Evolutionary conservation across 2,113 vertebrate genomes (phyloP).

Genomic region (Spilogale gracilis): DNA sequence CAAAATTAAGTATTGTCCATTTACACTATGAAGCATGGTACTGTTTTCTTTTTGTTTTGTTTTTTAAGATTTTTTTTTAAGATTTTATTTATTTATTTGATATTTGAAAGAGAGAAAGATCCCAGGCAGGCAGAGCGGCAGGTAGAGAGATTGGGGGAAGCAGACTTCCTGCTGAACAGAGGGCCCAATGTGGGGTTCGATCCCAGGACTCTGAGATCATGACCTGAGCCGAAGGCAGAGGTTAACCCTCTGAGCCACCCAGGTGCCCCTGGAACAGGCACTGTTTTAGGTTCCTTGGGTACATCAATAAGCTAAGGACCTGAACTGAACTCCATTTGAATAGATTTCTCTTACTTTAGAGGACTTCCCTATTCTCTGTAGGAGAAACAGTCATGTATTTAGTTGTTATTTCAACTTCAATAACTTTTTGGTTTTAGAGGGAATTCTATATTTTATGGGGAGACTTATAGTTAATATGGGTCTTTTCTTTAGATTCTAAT

Average conservation of each 20-base stretch:
- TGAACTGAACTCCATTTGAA: background rate
- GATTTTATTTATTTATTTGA: too few species aligned
- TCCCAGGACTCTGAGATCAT: too few species aligned
- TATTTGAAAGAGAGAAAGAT: too few species aligned
- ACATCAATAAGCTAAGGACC: background rate
- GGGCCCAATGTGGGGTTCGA: too few species aligned
- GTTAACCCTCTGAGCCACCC: too few species aligned
- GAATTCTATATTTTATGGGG: background rate
- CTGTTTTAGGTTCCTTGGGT: background rate
- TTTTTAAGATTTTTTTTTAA: too few species aligned
- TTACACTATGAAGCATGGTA: too few species aligned
- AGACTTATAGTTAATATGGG: background rate
- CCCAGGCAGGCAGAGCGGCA: too few species aligned
- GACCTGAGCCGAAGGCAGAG: too few species aligned
- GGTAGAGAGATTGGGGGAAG: too few species aligned
- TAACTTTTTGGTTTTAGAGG: background rate
- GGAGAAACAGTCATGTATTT: background rate
- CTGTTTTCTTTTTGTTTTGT: too few species aligned
- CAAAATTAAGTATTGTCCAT: background rate
- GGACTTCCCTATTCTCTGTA: background rate
- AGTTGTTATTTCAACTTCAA: background rate
- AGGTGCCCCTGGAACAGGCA: background rate
- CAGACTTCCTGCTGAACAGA: too few species aligned
- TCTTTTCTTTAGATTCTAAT: background rate
- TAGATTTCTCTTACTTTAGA: background rate